Base-by-base conservation (phyloP, 2,888 invertebrate genomes). In the Punctoribates punctum region DNA sequence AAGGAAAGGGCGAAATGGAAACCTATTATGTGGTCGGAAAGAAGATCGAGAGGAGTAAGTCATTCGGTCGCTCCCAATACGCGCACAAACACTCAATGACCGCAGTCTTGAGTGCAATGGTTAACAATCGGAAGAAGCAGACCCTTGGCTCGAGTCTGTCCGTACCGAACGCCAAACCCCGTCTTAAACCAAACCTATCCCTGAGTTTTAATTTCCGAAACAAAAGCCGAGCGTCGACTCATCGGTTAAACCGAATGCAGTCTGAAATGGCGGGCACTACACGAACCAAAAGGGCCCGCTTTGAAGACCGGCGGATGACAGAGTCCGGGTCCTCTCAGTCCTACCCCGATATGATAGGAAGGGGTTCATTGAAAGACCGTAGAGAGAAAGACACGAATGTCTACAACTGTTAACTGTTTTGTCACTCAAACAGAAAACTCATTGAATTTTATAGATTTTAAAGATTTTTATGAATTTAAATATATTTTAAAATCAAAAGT, bases 1-100 rank as follows among this genome's bases (percentile, higher is more conserved):
- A 96, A 83, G 96, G 96, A 77, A 96, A 96, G 84, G 96, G 96
- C 0, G 89, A 90, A 80, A 96, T 96, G 96, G 91, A 93, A 84
- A 96, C 96, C n/a, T 95, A 91, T 85, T 95, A 92, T 85, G 92
- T 96, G 74, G 85, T 88, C 73, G 90, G 90, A 23, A 78, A 80
- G 86, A 78, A 80, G 20, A 78, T 80, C 3, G 78, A 78, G 27
- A 70, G 79, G 15, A 73, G 75, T 42, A 75, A 75, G 77, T 79
- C 80, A 2, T 76, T 80, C 42, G 78, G 79, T 11, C 86, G 90
- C 67, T 88, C 90, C 82, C 88, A 70, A 25, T 74, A 90, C 2
- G 90, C 90, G 80, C 90, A 89, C 80, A 89, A 90, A n/a, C 88
- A 90, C 83, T 91, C 91, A 81, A 88, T 94, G 80, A 92, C 93